phyloP scores from a whole-genome alignment of 2,888 invertebrate species.

The Orchesellides sinensis region DNA sequence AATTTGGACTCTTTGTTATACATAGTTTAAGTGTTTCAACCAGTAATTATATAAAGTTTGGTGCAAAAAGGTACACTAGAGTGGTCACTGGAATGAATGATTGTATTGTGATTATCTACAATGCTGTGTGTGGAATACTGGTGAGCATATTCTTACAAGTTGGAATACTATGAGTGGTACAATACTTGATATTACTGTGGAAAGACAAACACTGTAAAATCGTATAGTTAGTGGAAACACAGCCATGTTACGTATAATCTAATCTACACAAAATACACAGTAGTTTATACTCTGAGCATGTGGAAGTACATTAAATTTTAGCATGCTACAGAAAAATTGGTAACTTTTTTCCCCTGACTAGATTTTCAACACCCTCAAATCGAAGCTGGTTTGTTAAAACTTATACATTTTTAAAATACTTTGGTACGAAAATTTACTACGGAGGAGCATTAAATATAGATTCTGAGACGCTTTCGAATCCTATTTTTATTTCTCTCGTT shows the following conservation, averaged over 20 bases:
- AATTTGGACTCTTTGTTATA: no score
- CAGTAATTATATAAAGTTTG: no score
- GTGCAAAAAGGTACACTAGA: no score
- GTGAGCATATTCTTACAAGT: neutral
- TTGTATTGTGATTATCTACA: neutral
- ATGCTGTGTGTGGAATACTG: neutral
- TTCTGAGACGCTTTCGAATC: conserved; percentile 67
- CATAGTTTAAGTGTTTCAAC: neutral
- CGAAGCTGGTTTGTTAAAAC: no score
- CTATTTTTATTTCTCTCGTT: conserved; percentile 65
- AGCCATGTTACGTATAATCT: no score
- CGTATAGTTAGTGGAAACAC: no score
- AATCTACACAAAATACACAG: neutral
- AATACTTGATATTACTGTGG: neutral
- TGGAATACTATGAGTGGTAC: no score
- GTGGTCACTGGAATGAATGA: conserved; percentile 6
- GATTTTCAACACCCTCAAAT: no score
- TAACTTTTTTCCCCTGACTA: neutral
- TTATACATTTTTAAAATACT: neutral
- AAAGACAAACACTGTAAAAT: neutral
- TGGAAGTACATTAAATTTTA: neutral
- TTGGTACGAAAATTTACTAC: neutral
- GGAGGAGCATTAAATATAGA: conserved; percentile 43
- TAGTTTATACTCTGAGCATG: neutral
- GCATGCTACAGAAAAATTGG: neutral